phyloP scores from a whole-genome alignment of 2,888 invertebrate species.

The Machimus rusticus region DNA sequence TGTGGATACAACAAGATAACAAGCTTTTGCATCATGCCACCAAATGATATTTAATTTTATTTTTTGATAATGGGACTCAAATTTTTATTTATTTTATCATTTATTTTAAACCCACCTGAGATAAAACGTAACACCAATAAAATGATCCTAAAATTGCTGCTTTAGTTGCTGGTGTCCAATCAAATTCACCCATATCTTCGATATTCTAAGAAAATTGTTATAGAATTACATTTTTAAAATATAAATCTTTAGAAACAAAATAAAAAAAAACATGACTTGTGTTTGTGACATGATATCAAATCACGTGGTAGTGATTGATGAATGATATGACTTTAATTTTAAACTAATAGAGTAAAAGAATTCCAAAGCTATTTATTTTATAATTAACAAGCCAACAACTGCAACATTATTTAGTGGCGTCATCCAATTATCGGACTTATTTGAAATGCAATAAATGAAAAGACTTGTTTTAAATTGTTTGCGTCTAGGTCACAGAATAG shows the following conservation, averaged over 20 bases:
- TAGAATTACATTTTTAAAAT: no score
- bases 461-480: neutral
- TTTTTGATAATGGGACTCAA: no score
- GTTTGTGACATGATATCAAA: no score
- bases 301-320: no score
- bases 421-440: neutral
- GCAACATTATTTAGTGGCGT: neutral
- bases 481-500: neutral
- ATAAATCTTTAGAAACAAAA: no score
- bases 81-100: neutral
- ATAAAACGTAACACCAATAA: slow-evolving; percentile 77
- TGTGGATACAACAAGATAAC: no score
- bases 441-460: neutral
- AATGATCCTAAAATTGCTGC: slow-evolving; percentile 73
- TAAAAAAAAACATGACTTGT: neutral
- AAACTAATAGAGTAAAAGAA: no score
- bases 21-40: no score
- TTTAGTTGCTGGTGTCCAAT: slow-evolving; percentile 72
- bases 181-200: slow-evolving; percentile 60
- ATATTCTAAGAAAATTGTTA: neutral
- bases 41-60: no score
- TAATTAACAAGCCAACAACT: no score
- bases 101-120: slow-evolving; percentile 63
- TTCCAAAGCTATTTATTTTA: no score
- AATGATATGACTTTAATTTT: no score